Evolutionary conservation across 2,113 vertebrate genomes (phyloP).

Genomic region (Cochlearius cochlearius): DNA sequence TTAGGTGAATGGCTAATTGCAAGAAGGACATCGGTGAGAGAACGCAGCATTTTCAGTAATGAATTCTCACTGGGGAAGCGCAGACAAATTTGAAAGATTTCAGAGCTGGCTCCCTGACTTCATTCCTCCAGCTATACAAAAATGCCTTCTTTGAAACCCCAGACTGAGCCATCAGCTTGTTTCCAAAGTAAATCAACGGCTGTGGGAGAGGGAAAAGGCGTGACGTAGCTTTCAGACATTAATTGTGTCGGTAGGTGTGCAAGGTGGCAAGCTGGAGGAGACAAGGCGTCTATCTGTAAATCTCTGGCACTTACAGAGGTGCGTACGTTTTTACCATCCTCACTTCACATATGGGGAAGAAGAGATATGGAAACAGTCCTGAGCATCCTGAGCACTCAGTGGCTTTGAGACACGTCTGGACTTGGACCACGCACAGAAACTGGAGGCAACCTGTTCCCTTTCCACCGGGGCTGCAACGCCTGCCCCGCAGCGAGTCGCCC

Average conservation of each 20-base stretch:
- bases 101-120: background rate
- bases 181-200: background rate
- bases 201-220: background rate
- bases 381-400: background rate
- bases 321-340: background rate
- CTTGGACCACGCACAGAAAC: background rate
- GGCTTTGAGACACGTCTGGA: background rate
- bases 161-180: background rate
- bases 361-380: background rate
- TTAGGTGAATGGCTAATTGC: background rate
- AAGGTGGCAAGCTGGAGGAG: background rate
- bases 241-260: background rate
- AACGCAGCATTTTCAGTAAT: background rate
- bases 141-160: background rate
- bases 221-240: background rate
- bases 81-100: background rate
- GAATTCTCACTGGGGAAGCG: background rate
- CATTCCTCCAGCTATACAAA: background rate
- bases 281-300: background rate
- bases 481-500: background rate
- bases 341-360: background rate
- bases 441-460: background rate
- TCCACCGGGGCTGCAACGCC: background rate
- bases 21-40: background rate
- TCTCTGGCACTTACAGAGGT: background rate